phyloP scores from a whole-genome alignment of 2,888 invertebrate genomes.

The Aphodius granarius region DNA sequence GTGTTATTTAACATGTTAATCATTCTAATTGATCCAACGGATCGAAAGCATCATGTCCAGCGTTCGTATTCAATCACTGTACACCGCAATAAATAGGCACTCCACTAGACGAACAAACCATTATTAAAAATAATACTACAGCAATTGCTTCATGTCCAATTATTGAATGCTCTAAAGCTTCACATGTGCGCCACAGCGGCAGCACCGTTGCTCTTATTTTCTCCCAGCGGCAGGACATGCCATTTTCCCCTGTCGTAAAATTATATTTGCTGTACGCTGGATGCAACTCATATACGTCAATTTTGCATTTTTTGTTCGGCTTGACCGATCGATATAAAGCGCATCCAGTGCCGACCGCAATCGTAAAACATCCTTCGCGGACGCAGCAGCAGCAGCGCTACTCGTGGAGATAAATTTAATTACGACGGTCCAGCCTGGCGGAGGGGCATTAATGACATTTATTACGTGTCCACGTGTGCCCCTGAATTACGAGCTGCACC shows the following conservation, averaged over 20 bases:
- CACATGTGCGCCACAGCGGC: background rate
- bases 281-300: background rate
- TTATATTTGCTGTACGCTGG: background rate
- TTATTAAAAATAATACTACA: background rate
- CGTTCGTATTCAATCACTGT: too few relatives aligned
- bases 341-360: background rate
- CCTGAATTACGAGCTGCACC: background rate
- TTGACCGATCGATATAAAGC: slow-evolving; percentile 1
- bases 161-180: background rate
- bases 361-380: slow-evolving; percentile 13
- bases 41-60: too few relatives aligned
- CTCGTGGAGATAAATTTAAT: slow-evolving; percentile 13
- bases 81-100: background rate
- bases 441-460: slow-evolving; percentile 9
- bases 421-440: background rate
- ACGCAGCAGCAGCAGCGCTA: slow-evolving; percentile 1
- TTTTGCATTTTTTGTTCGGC: background rate
- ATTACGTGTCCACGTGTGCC: slow-evolving; percentile 13
- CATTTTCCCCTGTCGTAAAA: background rate
- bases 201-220: background rate
- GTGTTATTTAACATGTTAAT: too few relatives aligned
- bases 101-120: background rate
- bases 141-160: background rate
- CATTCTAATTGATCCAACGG: too few relatives aligned
- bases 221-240: background rate